Base-by-base conservation (phyloP, 92 coral and sea anemone genomes). In the Muricea muricata region DNA sequence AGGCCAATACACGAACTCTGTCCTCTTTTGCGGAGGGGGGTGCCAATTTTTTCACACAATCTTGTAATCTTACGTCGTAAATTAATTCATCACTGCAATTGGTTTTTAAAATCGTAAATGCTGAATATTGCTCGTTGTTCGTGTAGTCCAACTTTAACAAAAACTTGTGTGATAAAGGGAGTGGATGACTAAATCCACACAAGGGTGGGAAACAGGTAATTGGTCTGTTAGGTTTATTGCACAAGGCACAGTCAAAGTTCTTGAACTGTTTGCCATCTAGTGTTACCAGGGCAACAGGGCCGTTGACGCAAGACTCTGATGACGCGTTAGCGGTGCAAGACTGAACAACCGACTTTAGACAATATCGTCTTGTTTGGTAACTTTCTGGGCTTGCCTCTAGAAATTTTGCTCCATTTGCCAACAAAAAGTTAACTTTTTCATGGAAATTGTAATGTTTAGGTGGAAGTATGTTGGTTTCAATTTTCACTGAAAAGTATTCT, bases 361-460 rank as follows among this genome's bases (percentile, higher is more conserved):
- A 78, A 57, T 78, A 78, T 56, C 83, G 31, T 23, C 83, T 56
- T 9, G 83, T 41, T 28, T 78, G 83, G 14, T 10, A 32, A 13
- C 54, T 4, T 33, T 78, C 58, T 32, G 83, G 83, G 10, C 54
- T 11, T 2, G 17, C 20, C 23, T 20, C 7, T 31, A 10, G 55
- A 23, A 57, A 56, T 54, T 42, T 26, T 6, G 83, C 83, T 0
- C 71, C 71, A 65, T 78, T 28, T 10, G 50, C 18, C 17, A 78
- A 26, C 37, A 78, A 45, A 24, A 78, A 78, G 20, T 56, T 26
- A 7, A 78, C 35, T 23, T 78, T 78, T 57, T 56, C 26, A 6
- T 30, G 56, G 52, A 78, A 24, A 39, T 56, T 78, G 21, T 78
- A 78, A 13, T 25, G 63, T 58, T 78, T 72, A 18, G 83, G 83